Evolutionary conservation across 1,140 invertebrate species (phyloP), one percentile per base, ranked within the genome.

Genomic region (Achatina immaculata): DNA sequence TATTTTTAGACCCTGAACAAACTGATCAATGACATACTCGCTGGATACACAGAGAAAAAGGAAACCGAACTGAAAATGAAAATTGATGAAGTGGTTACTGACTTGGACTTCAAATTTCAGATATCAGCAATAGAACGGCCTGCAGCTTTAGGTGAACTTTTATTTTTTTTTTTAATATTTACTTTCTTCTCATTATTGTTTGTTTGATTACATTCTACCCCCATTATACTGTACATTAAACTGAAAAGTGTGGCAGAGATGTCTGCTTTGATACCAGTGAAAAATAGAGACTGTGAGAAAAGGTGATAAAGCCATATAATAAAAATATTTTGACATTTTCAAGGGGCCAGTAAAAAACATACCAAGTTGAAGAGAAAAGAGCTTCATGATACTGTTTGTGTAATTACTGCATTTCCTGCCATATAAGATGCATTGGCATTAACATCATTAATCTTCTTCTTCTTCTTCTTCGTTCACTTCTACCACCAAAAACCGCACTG

Each of bases 61-160:
- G 58, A 68, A 62, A 68, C 19, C 14, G 76, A 78, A 38, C 43
- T 78, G 14, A 51, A 66, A 34, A 31, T 66, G 9, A 66, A 68
- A 38, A 21, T 48, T 0, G 31, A 66, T 34, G 58, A 78, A 48
- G 31, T 43, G 31, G 28, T 68, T 16, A 31, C 6, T 9, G 76
- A 78, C 14, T 31, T 78, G 11, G 16, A 9, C n/a, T 78, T 68
- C 43, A 78, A 68, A 55, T 55, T 43, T 45, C 34, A 78, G 11
- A 78, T 43, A 36, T 19, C 76, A 16, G 1, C 62, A 14, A 16
- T 78, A 42, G 38, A 38, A 11, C 36, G 62, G n/a, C 76, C 76
- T 34, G 36, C 42, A 11, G 76, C 42, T 16, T 24, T 78, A 31
- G 62, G 76, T 78, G 48, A 78, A 11, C 3, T 43, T 74, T 40